These are phyloP conservation scores for Perodicticus potto DNA, from an alignment of 2,797 vertebrate species.

Conservation along the genomic window DNA sequence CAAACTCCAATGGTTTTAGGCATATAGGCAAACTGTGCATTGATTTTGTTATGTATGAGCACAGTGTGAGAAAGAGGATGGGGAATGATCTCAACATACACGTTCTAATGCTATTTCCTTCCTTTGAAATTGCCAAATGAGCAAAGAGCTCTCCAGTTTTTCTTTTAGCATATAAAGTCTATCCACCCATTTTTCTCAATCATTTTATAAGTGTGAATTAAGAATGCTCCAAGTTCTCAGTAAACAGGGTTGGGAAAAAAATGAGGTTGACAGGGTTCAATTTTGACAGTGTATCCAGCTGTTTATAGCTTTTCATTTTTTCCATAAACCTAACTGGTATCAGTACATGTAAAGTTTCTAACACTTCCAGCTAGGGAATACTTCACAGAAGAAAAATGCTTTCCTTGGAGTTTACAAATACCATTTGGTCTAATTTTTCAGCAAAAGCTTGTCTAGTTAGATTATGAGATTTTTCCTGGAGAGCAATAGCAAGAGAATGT, in stretches of 20 bases:
- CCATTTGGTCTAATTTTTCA: conserved; percentile 73
- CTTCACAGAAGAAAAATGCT: conserved; percentile 78
- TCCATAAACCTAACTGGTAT: conserved; percentile 72
- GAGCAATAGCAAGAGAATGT: conserved; percentile 59
- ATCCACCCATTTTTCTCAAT: conserved; percentile 72
- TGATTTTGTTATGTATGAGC: conserved; percentile 53
- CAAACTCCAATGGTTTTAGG: conserved; percentile 42
- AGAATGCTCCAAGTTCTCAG: conserved; percentile 63
- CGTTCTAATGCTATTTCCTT: conserved; percentile 53
- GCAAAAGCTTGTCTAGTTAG: conserved; percentile 69
- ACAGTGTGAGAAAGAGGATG: not conserved
- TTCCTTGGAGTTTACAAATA: conserved; percentile 67
- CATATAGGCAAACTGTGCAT: not conserved
- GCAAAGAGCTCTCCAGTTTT: conserved; percentile 56
- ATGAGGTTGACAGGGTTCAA: conserved; percentile 51
- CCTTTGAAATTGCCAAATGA: conserved; percentile 61
- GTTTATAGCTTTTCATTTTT: conserved; percentile 75
- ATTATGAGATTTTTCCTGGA: conserved; percentile 77
- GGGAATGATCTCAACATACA: not conserved
- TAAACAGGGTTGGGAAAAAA: conserved; percentile 67
- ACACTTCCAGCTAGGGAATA: conserved; percentile 71
- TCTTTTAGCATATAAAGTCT: conserved; percentile 73
- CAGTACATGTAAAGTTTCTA: conserved; percentile 67
- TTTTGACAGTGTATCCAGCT: conserved; percentile 53
- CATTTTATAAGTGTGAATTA: conserved; percentile 68